phyloP scores from a whole-genome alignment of 2,113 vertebrate species.

The Macquaria australasica region DNA sequence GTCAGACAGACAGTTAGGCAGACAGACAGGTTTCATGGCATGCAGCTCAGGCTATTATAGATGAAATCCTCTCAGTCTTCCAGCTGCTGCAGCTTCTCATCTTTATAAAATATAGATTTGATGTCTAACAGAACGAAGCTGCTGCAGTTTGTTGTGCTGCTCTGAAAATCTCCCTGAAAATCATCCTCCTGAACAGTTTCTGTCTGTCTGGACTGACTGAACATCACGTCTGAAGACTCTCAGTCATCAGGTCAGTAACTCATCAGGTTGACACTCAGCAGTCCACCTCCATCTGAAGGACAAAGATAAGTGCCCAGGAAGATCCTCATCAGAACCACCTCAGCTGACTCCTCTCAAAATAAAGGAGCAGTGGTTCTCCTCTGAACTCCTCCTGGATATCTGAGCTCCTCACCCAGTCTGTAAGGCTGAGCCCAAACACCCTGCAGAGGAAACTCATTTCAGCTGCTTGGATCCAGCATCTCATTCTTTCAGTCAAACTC shows the following conservation, averaged over 20 bases:
- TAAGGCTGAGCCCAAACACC: too few species aligned
- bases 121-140: conserved; percentile 17
- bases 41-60: conserved; percentile 5
- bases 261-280: too few species aligned
- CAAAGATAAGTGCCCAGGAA: too few species aligned
- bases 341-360: too few species aligned
- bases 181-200: not conserved
- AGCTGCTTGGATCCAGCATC: too few species aligned
- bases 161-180: not conserved
- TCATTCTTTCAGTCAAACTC: too few species aligned
- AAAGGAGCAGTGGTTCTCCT: too few species aligned
- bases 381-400: too few species aligned
- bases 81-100: conserved; percentile 30
- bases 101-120: conserved; percentile 57
- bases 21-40: conserved; percentile 2
- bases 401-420: too few species aligned
- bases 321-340: too few species aligned
- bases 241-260: not conserved
- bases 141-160: not conserved
- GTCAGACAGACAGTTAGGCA: not conserved
- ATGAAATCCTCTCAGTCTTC: conserved; percentile 21
- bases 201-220: not conserved
- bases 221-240: not conserved
- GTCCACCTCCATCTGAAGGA: too few species aligned
- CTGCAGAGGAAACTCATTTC: too few species aligned